Base-by-base conservation (phyloP, 2,888 invertebrate genomes). In the Catocala nupta region DNA sequence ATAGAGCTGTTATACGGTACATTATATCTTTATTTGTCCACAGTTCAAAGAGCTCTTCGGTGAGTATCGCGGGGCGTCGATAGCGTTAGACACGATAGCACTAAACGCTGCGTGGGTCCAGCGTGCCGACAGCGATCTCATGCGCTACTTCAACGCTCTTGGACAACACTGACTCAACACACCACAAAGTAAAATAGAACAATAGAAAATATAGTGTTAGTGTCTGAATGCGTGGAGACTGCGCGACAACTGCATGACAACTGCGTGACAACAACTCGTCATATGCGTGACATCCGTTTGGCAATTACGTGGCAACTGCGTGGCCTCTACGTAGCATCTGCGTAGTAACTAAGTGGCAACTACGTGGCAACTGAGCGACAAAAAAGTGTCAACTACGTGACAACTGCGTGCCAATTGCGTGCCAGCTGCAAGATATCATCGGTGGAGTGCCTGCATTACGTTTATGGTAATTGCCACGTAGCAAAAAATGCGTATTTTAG, bases 51-150 rank as follows among this genome's bases (percentile, higher is more conserved):
- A 95, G 57, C 92, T 96, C 70, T 96, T 96, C 85, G 96, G 77
- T 66, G 93, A 78, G 66, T 95, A 78, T 5, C 82, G 85, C 0
- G 96, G 97, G 0, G 95, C 97, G 11, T 94, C 96, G 39, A 96
- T 96, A 73, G 97, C 97, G 11, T 86, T 98, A 51, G 98, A 98
- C 88, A 96, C 96, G 1, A 97, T 98, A 33, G 96, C 96, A 10
- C 95, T 97, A 16, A 98, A 98, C 92, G 96, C 97, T 1, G 96
- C 97, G 68, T 98, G 98, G 98, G 96, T 98, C 49, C 80, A 90
- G 1, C 88, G 94, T 33, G 96, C 95, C 10, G 95, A 95, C 76
- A 90, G 90, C 1, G 95, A 95, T 54, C 75, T 94, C 0, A 75
- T 85, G 1, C 74, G 86, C 2, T 93, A 94, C 71, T 93, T 94